Evolutionary conservation across 2,888 invertebrate genomes (phyloP).

Genomic region (Chymomyza procnemis): DNA sequence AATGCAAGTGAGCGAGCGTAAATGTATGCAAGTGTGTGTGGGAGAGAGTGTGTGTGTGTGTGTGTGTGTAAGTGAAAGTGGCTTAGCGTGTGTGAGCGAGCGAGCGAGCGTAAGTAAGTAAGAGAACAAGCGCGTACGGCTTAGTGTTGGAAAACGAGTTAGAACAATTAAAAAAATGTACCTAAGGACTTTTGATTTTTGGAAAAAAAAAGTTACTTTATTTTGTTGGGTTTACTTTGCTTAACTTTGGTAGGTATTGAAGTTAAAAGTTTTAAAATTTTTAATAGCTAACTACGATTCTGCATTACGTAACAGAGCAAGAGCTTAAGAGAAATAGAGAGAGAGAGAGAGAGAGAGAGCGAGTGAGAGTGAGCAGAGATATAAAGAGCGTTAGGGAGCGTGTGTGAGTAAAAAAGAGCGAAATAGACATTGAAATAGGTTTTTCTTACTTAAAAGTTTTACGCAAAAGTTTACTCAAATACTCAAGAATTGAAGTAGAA

Average conservation of each 20-base stretch:
- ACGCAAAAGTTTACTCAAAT: slow-evolving; percentile 45
- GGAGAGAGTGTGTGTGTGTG: slow-evolving; percentile 11
- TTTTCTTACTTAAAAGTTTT: slow-evolving; percentile 24
- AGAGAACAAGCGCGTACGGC: background rate
- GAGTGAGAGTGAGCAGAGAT: background rate
- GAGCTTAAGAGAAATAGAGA: background rate
- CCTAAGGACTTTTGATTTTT: background rate
- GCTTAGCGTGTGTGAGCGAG: slow-evolving; percentile 38
- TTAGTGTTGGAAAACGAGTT: background rate
- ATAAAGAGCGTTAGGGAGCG: background rate
- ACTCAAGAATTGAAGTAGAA: slow-evolving; percentile 35
- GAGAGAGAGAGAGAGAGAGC: background rate
- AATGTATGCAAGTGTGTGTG: background rate
- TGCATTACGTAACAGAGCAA: background rate
- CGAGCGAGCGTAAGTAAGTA: slow-evolving; percentile 44
- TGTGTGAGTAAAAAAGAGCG: background rate
- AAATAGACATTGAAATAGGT: slow-evolving; percentile 1
- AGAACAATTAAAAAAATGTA: background rate
- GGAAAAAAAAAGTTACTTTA: no score
- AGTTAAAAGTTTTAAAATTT: slow-evolving; percentile 16
- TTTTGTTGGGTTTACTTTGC: background rate
- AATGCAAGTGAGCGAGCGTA: slow-evolving; percentile 24
- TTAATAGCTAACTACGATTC: slow-evolving; percentile 60
- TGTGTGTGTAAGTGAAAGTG: slow-evolving; percentile 8
- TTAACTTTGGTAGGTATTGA: slow-evolving; percentile 27